A percentile compares a stretch with the other conserved stretches of the same genome.
Conservation (phyloP, 2,797 vertebrate genomes). For the Hozukius guyotensis region DNA sequence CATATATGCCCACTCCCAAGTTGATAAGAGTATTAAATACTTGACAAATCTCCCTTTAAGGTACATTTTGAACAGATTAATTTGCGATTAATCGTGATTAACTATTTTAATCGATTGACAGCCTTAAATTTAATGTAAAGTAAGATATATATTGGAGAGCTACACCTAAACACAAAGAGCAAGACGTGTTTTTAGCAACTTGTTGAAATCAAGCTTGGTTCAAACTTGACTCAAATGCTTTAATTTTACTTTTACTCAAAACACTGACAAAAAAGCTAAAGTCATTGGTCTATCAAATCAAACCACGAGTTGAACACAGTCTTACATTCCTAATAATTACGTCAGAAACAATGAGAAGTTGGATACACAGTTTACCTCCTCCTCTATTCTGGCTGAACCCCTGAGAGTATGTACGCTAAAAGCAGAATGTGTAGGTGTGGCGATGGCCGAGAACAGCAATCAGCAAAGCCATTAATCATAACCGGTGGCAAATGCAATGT, state of each 20-base stretch:
- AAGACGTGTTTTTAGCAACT: not conserved
- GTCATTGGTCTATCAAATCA: not conserved
- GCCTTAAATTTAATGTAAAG: not conserved
- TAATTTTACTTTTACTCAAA: not conserved
- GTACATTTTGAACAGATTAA: too few species aligned
- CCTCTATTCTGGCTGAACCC: conserved; percentile 24
- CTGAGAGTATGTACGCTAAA: conserved; percentile 53
- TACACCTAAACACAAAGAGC: not conserved
- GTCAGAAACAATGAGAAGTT: not conserved
- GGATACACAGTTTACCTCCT: conserved; percentile 10
- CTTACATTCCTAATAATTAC: not conserved
- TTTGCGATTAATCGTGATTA: too few species aligned
- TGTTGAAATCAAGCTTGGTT: not conserved
- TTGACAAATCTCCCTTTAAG: too few species aligned
- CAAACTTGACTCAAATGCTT: not conserved
- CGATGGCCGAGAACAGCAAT: conserved; percentile 66
- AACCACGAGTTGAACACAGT: not conserved
- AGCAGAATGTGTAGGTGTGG: conserved; percentile 58
- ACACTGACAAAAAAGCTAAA: not conserved
- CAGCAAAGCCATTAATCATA: conserved; percentile 77
- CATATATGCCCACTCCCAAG: too few species aligned
- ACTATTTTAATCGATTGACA: too few species aligned
- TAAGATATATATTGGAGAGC: not conserved
- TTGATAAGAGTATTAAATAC: too few species aligned
- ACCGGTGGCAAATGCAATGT: conserved; percentile 57